phyloP scores from a whole-genome alignment of 2,797 vertebrate species.

The Syncerus caffer region DNA sequence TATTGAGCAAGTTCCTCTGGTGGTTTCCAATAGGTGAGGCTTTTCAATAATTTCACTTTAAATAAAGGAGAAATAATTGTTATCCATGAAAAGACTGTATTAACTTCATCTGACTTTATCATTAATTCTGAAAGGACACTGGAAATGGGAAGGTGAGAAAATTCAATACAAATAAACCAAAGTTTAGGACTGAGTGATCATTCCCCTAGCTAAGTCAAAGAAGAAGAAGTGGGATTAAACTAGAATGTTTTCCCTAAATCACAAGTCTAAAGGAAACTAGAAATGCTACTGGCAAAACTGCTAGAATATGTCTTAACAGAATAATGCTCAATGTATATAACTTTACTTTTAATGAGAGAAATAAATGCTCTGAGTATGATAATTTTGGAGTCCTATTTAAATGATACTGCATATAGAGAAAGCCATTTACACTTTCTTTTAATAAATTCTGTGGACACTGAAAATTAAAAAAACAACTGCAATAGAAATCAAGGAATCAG shows the following conservation, averaged over 20 bases:
- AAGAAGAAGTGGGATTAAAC: background rate
- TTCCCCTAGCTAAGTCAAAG: background rate
- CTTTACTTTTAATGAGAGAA: background rate
- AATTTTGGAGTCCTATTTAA: slow-evolving; percentile 31
- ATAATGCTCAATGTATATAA: background rate
- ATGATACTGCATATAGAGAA: background rate
- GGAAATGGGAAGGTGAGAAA: background rate
- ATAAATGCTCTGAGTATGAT: background rate
- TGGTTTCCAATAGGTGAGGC: background rate
- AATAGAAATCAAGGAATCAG: background rate
- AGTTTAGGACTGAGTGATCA: background rate
- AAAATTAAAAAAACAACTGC: background rate
- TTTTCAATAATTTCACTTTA: background rate
- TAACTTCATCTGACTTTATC: background rate
- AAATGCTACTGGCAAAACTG: background rate
- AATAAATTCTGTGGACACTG: background rate
- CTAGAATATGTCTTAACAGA: background rate
- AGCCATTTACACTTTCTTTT: background rate
- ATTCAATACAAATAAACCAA: background rate
- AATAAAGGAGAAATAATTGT: background rate
- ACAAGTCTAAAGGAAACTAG: background rate
- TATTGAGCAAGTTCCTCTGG: background rate
- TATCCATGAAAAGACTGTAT: background rate
- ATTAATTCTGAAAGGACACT: background rate
- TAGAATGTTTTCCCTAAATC: background rate